Evolutionary conservation across 2,113 vertebrate genomes (phyloP), one percentile per base, ranked within the genome.

Genomic region (Sprattus sprattus): DNA sequence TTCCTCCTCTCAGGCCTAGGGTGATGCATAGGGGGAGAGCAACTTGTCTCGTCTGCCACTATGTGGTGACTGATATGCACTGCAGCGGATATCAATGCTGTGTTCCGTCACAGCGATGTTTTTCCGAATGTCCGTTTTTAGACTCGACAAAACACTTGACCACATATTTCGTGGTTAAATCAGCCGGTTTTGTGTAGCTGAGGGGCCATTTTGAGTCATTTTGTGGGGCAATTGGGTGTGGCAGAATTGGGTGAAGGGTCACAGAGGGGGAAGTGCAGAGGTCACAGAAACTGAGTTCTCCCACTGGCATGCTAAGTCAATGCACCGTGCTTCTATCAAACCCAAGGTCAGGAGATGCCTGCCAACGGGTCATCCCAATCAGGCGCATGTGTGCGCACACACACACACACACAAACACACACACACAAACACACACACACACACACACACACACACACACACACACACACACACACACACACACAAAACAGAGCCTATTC

Each of bases 81-180:
- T 85, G 60, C 80, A 85, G 2, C 5, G 44, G 20, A 28, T 1
- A 49, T 3, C 82, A 32, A 2, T 13, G 6, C 49, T 84, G 22
- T 67, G 78, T 60, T 32, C 49, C 78, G 52, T 75, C 82, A 83
- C 44, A 82, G 64, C 82, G 39, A 39, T 39, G 39, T 39, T 1
- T 39, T 39, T 39, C 39, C 39, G 39, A 39, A n/a, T n/a, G n/a
- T n/a, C n/a, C n/a, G n/a, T n/a, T n/a, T 39, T 39, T 39, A 39
- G 87, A 86, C 85, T 86, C 84, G 49, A 15, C 25, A 80, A 88
- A 88, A 82, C 86, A 88, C 39, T 39, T 39, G 39, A 39, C 1
- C 39, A 39, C 39, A 39, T 39, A 39, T 39, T 1, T 39, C 39
- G 2, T 39, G 39, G 1, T 39, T 39, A 1, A 39, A 39, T 39